phyloP scores from a whole-genome alignment of 2,113 vertebrate genomes.

The Prietella phreatophila region DNA sequence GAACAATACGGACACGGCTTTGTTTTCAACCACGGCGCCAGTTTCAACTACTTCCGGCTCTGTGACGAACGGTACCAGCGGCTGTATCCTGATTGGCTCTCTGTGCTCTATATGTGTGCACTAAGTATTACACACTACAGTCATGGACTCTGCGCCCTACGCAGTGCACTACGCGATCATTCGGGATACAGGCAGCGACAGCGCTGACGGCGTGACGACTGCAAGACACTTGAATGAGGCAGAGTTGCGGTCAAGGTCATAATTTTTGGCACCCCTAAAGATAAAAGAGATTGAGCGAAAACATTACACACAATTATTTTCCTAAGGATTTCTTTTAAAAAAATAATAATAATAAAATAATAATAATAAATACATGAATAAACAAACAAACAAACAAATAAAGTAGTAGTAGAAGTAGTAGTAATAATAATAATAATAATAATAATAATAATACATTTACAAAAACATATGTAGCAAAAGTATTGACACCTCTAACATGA shows the following conservation, averaged over 20 bases:
- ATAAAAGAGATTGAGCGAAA: background rate
- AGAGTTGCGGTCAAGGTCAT: background rate
- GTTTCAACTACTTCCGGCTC: conserved; percentile 67
- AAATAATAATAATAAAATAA: background rate
- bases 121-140: background rate
- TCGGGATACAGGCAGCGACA: background rate
- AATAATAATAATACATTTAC: background rate
- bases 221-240: no score
- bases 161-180: background rate
- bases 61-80: background rate
- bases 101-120: background rate
- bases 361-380: no score
- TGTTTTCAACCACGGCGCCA: conserved; percentile 76
- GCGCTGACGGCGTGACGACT: background rate
- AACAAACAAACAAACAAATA: background rate
- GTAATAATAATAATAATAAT: background rate
- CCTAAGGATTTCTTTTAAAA: background rate
- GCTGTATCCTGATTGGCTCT: background rate
- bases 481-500: background rate
- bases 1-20: conserved; percentile 48
- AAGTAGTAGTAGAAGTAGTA: background rate
- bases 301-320: background rate
- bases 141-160: background rate
- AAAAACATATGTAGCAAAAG: background rate
- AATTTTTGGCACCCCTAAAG: background rate